phyloP scores from a whole-genome alignment of 2,797 vertebrate species.

The Hemitrygon akajei region DNA sequence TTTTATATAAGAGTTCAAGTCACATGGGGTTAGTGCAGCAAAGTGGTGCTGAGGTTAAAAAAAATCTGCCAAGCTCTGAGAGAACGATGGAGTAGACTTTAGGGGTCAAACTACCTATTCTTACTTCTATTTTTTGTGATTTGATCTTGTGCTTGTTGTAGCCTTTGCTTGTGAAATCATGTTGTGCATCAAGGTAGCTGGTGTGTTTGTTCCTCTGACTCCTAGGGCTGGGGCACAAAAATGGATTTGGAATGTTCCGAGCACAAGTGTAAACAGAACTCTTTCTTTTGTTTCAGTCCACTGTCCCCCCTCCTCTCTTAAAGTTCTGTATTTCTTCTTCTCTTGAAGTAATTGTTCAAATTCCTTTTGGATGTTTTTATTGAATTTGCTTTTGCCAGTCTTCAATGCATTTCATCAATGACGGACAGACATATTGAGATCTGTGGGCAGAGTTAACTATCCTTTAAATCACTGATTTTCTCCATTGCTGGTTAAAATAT shows the following conservation, averaged over 20 bases:
- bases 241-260: neutral
- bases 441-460: neutral
- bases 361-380: neutral
- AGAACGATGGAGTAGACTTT: no score
- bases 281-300: neutral
- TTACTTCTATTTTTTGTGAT: no score
- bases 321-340: neutral
- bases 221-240: neutral
- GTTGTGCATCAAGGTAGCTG: neutral
- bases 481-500: neutral
- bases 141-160: neutral
- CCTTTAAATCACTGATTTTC: neutral
- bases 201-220: neutral
- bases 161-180: neutral
- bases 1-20: no score
- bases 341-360: neutral
- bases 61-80: no score
- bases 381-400: neutral
- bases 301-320: neutral
- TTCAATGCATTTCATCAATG: neutral
- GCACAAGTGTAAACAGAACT: neutral
- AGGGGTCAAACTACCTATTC: no score
- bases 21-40: no score
- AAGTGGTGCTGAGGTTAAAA: no score
- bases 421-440: neutral